phyloP scores from a whole-genome alignment of 2,797 vertebrate genomes.

The Amblyopsis hoosieri region DNA sequence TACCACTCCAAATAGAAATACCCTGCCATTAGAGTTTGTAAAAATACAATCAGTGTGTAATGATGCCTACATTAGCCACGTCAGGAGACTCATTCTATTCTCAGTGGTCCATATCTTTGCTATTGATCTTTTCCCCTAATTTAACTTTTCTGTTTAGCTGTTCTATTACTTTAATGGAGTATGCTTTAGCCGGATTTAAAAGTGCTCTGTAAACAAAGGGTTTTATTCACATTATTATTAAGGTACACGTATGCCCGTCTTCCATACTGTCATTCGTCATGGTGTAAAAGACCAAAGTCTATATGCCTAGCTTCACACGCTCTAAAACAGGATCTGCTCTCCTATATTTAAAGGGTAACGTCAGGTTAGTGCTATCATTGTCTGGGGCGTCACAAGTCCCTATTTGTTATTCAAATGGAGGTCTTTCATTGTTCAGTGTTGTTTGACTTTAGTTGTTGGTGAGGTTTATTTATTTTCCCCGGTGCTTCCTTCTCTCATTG shows the following conservation, averaged over 20 bases:
- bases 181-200: no score
- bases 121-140: no score
- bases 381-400: conserved; percentile 18
- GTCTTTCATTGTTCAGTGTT: conserved; percentile 25
- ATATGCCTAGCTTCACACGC: conserved; percentile 16
- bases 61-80: no score
- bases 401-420: conserved; percentile 44
- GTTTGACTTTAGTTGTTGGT: conserved; percentile 16
- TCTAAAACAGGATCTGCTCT: conserved; percentile 19
- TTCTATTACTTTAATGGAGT: no score
- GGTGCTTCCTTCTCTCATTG: conserved; percentile 3
- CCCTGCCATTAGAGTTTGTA: no score
- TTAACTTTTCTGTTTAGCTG: no score
- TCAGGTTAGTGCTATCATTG: conserved; percentile 22
- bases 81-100: no score
- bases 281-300: conserved; percentile 14
- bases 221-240: no score
- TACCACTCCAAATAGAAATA: no score
- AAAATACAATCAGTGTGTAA: no score
- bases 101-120: no score
- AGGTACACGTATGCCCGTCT: neutral
- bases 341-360: conserved; percentile 43
- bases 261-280: conserved; percentile 30
- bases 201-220: no score
- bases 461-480: conserved; percentile 13